Evolutionary conservation across 2,888 invertebrate species (phyloP).

Genomic region (Epistrophella euchroma): DNA sequence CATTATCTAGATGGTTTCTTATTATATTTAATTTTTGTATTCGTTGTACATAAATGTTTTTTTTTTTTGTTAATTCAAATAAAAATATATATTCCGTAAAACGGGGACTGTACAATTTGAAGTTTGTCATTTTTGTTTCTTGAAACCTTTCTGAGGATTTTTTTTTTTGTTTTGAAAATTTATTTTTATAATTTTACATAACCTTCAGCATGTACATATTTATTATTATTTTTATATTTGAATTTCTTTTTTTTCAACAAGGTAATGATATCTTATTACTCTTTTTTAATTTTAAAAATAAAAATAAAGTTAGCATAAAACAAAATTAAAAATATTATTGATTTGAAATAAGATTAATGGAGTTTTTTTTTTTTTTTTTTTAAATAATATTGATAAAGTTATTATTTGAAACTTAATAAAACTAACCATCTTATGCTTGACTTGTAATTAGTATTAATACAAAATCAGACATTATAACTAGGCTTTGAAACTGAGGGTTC

Average conservation of each 20-base stretch:
- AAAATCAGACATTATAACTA: too few relatives aligned
- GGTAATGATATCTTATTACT: background rate
- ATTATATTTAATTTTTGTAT: conserved; percentile 42
- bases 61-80: conserved; percentile 39
- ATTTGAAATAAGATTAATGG: background rate
- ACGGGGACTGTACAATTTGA: conserved; percentile 65
- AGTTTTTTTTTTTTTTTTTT: background rate
- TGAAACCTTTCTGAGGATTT: conserved; percentile 76
- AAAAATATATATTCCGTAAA: conserved; percentile 43
- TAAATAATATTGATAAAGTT: background rate
- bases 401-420: too few relatives aligned
- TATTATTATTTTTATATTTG: background rate
- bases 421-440: too few relatives aligned
- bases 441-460: too few relatives aligned
- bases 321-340: too few relatives aligned
- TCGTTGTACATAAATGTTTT: conserved; percentile 64
- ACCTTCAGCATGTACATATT: background rate
- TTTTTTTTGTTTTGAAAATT: conserved; percentile 25
- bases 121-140: conserved; percentile 26
- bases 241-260: background rate
- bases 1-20: conserved; percentile 65
- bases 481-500: too few relatives aligned
- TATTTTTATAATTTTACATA: conserved; percentile 19
- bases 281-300: background rate
- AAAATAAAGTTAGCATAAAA: background rate